These are phyloP conservation scores for Eristalis intricaria DNA, from an alignment of 2,888 invertebrate species.

Conservation along the genomic window DNA sequence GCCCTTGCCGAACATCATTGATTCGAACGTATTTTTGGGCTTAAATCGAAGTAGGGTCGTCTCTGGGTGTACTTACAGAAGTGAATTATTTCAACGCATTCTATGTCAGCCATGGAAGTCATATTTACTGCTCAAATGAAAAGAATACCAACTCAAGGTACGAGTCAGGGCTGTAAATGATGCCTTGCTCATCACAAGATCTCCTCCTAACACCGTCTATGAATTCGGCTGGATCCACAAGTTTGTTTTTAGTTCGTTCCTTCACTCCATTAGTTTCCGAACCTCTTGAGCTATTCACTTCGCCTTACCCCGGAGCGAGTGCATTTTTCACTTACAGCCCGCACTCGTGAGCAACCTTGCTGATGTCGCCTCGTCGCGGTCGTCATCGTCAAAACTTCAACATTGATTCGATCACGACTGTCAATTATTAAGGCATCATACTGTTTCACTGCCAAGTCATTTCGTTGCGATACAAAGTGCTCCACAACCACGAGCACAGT, in stretches of 20 bases:
- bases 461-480: constrained; percentile 53
- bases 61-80: no score
- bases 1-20: no score
- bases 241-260: not conserved
- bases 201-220: no score
- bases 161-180: no score
- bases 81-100: no score
- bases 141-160: no score
- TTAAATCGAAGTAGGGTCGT: no score
- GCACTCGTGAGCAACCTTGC: constrained; percentile 59
- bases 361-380: not conserved
- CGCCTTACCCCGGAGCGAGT: not conserved
- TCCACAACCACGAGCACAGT: constrained; percentile 46
- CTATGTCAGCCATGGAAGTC: no score
- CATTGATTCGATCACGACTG: constrained; percentile 68
- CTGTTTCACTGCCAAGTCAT: constrained; percentile 17
- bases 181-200: no score
- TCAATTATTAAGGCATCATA: constrained; percentile 66
- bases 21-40: no score
- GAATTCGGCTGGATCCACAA: no score
- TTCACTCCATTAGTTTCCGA: not conserved
- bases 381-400: constrained; percentile 40
- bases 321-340: constrained; percentile 46
- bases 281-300: not conserved
- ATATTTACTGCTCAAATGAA: no score